A percentile compares a stretch with the other conserved stretches of the same genome.
Evolutionary conservation across 2,113 vertebrate genomes (phyloP).

Genomic region (Megaptera novaeangliae): DNA sequence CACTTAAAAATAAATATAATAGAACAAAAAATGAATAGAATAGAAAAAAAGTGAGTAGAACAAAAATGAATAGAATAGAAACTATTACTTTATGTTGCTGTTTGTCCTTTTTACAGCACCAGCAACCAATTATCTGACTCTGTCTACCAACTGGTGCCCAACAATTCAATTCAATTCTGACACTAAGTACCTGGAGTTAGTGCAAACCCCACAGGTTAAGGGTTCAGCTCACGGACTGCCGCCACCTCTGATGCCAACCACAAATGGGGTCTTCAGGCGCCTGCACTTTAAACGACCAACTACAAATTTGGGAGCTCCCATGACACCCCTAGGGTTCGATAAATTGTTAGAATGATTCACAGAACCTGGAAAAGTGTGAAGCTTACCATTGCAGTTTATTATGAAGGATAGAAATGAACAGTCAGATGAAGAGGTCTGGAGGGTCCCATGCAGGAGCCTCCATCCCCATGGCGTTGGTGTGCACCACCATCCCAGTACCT

Average conservation of each 20-base stretch:
- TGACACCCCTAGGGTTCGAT: neutral
- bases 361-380: neutral
- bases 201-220: neutral
- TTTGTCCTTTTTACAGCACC: neutral
- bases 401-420: neutral
- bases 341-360: neutral
- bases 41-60: neutral
- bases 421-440: neutral
- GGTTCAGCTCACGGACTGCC: neutral
- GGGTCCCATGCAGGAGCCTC: neutral
- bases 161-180: neutral
- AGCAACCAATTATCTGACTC: neutral
- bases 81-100: neutral
- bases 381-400: neutral
- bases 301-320: neutral
- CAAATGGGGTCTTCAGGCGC: neutral
- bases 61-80: neutral
- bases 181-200: neutral
- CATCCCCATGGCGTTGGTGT: rapidly evolving
- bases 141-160: neutral
- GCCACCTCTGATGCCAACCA: neutral
- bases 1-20: neutral
- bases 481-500: neutral
- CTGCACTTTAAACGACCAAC: neutral
- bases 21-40: neutral